Percentiles rank a stretch among this genome's conserved stretches.
phyloP scores from a whole-genome alignment of 92 coral and sea anemone species.

The Heteractis magnifica region DNA sequence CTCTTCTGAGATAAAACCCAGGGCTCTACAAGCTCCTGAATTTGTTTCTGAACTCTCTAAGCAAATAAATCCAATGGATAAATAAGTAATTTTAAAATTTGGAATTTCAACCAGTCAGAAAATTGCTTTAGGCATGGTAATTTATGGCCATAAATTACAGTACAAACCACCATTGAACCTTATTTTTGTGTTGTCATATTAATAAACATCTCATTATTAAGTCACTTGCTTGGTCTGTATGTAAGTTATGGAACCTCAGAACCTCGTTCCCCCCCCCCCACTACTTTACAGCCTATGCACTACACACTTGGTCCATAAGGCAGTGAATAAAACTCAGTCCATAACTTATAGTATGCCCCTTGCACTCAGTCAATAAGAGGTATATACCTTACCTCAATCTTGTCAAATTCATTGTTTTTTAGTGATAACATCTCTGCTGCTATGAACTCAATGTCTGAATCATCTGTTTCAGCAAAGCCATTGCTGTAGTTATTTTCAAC shows the following conservation, averaged over 20 bases:
- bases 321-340: too few species aligned
- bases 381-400: conserved; percentile 8
- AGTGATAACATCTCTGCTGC: conserved; percentile 6
- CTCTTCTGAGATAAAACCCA: background rate
- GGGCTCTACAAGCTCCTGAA: background rate
- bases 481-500: background rate
- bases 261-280: too few species aligned
- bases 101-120: background rate
- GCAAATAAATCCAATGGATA: background rate
- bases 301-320: too few species aligned
- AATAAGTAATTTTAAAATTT: background rate
- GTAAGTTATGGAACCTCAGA: too few species aligned
- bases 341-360: background rate
- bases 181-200: too few species aligned
- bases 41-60: background rate
- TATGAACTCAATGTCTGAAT: background rate
- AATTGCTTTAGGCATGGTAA: background rate
- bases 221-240: too few species aligned
- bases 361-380: background rate
- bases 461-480: background rate
- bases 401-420: background rate
- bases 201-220: too few species aligned
- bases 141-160: background rate
- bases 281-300: too few species aligned
- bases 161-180: background rate